Percentiles rank a stretch among this genome's conserved stretches.
Conservation (phyloP, 2,888 invertebrate genomes). For the Platerodrilus igneus region DNA sequence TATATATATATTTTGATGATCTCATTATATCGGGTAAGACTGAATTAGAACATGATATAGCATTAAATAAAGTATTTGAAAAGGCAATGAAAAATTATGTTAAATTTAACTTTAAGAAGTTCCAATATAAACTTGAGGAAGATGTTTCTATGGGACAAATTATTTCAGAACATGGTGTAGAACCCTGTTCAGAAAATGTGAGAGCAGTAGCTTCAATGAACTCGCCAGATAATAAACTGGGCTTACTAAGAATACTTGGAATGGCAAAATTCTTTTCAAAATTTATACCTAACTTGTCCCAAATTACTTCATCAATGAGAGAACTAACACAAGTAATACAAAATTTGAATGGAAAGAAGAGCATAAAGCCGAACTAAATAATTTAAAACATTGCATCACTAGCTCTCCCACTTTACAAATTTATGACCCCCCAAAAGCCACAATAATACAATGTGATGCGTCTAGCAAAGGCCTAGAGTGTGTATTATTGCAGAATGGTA, state of each 20-base stretch:
- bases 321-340: slow-evolving; percentile 18
- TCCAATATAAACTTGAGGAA: slow-evolving; percentile 1
- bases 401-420: slow-evolving; percentile 21
- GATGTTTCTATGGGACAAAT: slow-evolving; percentile 19
- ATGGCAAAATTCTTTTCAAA: slow-evolving; percentile 25
- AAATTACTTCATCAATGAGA: slow-evolving; percentile 18
- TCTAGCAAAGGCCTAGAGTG: slow-evolving; percentile 21
- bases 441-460: slow-evolving; percentile 20
- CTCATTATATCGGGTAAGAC: not conserved
- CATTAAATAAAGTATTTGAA: not conserved
- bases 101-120: no score
- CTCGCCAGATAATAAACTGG: slow-evolving; percentile 17
- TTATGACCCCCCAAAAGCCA: slow-evolving; percentile 18
- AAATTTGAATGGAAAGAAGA: slow-evolving; percentile 14
- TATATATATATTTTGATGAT: no score
- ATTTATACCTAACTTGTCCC: slow-evolving; percentile 24
- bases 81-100: not conserved
- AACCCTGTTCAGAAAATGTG: slow-evolving; percentile 18
- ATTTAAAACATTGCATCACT: no score
- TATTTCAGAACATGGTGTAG: slow-evolving; percentile 16
- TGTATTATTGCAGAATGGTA: slow-evolving; percentile 22
- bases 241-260: slow-evolving; percentile 22
- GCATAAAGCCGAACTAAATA: slow-evolving; percentile 7
- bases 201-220: slow-evolving; percentile 17
- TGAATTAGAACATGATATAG: slow-evolving; percentile 1